Percentiles rank a stretch among this genome's conserved stretches.
Conservation (phyloP, 2,797 vertebrate species). For the Ambastaia sidthimunki region DNA sequence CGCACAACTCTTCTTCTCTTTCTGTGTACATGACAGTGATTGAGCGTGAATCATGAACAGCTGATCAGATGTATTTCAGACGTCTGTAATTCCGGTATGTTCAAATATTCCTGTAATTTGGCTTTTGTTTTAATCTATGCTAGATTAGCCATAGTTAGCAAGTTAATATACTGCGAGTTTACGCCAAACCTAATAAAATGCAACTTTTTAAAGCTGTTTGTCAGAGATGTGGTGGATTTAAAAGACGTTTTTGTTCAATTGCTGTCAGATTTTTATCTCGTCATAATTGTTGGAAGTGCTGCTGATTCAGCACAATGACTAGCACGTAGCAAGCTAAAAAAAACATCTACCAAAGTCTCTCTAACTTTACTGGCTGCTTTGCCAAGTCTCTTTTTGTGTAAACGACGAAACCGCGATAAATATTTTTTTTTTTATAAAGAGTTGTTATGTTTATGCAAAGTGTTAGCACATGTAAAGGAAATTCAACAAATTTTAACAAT, state of each 20-base stretch:
- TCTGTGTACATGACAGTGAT: neutral
- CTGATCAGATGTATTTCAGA: constrained; percentile 7
- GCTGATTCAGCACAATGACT: neutral
- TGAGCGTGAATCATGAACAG: neutral
- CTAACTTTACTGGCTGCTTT: neutral
- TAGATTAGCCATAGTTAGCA: constrained; percentile 39
- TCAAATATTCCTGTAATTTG: neutral
- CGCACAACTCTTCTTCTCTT: neutral
- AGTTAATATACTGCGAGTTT: neutral
- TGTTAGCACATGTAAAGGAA: neutral
- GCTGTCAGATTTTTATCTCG: neutral
- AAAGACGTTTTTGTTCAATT: neutral
- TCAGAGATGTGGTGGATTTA: neutral
- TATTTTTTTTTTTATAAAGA: neutral
- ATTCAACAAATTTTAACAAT: neutral
- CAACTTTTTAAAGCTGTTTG: too few species aligned
- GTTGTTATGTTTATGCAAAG: neutral
- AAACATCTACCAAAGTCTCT: neutral
- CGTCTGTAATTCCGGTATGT: constrained; percentile 14
- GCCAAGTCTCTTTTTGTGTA: neutral
- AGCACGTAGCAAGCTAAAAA: constrained; percentile 32
- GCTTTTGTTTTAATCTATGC: neutral
- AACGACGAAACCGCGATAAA: neutral
- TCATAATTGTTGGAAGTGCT: neutral
- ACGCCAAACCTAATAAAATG: neutral